Conservation (phyloP, 2,113 vertebrate species). For the Arizona elegans region DNA sequence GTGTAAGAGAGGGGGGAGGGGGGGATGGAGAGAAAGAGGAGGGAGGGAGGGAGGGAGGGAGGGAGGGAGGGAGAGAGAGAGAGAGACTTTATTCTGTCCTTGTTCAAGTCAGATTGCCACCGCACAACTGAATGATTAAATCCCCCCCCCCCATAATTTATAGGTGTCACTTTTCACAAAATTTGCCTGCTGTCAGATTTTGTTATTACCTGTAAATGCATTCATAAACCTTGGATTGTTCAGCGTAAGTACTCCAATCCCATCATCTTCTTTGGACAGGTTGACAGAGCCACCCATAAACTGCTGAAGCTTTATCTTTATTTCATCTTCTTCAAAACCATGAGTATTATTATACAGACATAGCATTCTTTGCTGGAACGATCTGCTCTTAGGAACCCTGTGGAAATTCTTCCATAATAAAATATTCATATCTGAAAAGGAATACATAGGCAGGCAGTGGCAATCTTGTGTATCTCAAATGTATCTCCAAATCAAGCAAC, state of each 20-base stretch:
- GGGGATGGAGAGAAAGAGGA: neutral
- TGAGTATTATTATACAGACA: slow-evolving; percentile 70
- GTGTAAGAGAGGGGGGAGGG: neutral
- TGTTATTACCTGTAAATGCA: slow-evolving; percentile 85
- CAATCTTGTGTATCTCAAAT: neutral
- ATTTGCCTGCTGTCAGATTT: neutral
- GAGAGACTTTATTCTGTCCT: neutral
- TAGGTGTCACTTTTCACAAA: neutral
- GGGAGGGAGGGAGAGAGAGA: neutral
- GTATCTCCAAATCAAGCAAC: neutral
- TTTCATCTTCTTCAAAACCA: slow-evolving; percentile 73
- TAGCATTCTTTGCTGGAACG: slow-evolving; percentile 61
- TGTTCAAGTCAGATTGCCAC: neutral
- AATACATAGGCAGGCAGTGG: rapidly evolving
- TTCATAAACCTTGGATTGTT: slow-evolving; percentile 90
- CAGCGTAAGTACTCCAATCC: slow-evolving; percentile 85
- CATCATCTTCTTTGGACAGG: slow-evolving; percentile 79
- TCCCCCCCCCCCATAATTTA: neutral
- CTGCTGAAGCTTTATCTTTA: slow-evolving; percentile 76
- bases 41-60: neutral
- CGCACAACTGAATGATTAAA: neutral
- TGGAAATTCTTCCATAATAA: slow-evolving; percentile 66
- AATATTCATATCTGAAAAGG: slow-evolving; percentile 77
- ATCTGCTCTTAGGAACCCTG: slow-evolving; percentile 46
- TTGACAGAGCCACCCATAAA: slow-evolving; percentile 86